Evolutionary conservation across 2,797 vertebrate genomes (phyloP).

Genomic region (Phrynocephalus forsythii): DNA sequence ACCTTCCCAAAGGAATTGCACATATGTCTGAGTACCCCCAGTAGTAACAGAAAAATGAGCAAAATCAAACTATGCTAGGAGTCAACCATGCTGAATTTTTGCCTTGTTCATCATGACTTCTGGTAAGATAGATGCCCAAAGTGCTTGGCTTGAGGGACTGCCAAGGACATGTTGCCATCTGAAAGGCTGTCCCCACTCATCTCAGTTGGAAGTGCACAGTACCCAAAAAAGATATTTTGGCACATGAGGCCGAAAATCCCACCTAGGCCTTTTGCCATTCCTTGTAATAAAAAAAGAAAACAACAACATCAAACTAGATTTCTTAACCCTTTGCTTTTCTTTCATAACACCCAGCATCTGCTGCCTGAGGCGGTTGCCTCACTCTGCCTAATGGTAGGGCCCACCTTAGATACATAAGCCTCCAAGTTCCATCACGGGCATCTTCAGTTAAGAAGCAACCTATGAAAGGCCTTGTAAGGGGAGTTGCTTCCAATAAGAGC

Average conservation of each 20-base stretch:
- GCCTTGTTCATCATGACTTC: neutral
- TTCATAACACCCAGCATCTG: neutral
- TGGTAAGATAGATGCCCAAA: neutral
- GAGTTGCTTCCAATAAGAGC: neutral
- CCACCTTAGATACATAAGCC: neutral
- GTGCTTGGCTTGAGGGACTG: neutral
- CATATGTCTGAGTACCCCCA: neutral
- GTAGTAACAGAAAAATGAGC: neutral
- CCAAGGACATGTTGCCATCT: neutral
- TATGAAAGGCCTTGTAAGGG: neutral
- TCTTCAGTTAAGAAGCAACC: neutral
- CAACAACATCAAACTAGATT: neutral
- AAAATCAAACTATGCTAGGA: neutral
- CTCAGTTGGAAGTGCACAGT: neutral
- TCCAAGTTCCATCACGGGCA: neutral
- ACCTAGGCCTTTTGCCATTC: neutral
- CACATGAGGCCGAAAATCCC: neutral
- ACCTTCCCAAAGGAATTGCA: neutral
- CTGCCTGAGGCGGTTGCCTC: neutral
- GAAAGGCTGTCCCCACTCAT: neutral
- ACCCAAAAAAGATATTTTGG: neutral
- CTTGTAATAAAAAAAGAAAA: neutral
- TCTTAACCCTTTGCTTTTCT: neutral
- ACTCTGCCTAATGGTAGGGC: neutral
- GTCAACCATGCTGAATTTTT: neutral